Percentiles rank a stretch among this genome's conserved stretches.
phyloP scores from a whole-genome alignment of 2,888 invertebrate species.

The Napeogenes inachia region DNA sequence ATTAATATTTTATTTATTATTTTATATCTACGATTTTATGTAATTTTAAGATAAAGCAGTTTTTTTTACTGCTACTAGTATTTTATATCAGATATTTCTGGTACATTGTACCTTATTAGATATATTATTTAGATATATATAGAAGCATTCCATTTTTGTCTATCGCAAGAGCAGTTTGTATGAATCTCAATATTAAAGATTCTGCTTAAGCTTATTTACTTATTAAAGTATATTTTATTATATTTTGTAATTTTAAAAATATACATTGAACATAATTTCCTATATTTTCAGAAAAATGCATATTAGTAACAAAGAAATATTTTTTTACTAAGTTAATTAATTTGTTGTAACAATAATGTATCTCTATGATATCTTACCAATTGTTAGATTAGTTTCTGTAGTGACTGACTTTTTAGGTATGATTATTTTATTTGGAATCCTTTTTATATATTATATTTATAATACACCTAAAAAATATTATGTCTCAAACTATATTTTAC shows the following conservation, averaged over 20 bases:
- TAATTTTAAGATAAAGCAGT: background rate
- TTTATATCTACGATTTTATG: background rate
- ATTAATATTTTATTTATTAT: conserved; percentile 13
- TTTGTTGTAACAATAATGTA: no score
- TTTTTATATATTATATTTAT: conserved; percentile 8
- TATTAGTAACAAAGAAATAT: no score
- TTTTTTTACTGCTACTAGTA: conserved; percentile 7
- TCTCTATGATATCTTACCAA: no score
- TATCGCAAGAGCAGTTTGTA: conserved; percentile 7
- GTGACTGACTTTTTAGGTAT: background rate
- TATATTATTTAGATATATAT: background rate
- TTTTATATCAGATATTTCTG: background rate
- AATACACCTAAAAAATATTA: conserved; percentile 1
- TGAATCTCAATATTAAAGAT: conserved; percentile 5
- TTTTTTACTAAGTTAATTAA: no score
- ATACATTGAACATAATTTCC: background rate
- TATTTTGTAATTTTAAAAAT: background rate
- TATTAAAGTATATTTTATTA: background rate
- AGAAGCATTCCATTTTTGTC: conserved; percentile 10
- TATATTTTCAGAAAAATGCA: no score
- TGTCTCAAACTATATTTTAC: conserved; percentile 5
- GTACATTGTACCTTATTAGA: conserved; percentile 13
- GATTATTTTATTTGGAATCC: conserved; percentile 9
- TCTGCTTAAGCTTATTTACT: background rate
- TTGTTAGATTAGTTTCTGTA: no score